Evolutionary conservation across 2,113 vertebrate genomes (phyloP).

Genomic region (Polypterus bichir): DNA sequence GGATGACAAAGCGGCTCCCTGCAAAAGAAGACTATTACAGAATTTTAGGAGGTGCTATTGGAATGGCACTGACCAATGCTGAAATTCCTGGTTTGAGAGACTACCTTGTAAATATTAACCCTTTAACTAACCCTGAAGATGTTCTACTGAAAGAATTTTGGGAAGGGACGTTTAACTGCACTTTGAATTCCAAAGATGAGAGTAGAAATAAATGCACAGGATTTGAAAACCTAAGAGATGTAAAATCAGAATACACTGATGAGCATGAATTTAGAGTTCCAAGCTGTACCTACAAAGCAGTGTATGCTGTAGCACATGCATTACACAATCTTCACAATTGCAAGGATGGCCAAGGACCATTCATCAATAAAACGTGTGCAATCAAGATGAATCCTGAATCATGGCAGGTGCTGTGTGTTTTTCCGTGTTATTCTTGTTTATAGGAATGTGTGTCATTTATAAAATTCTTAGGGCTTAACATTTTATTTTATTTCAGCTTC

Average conservation of each 20-base stretch:
- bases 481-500: constrained; percentile 16
- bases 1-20: constrained; percentile 5
- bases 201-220: constrained; percentile 2
- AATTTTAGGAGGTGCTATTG: constrained; percentile 9
- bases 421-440: neutral
- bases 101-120: constrained; percentile 3
- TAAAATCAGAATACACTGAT: constrained; percentile 9
- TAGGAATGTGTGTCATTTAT: too few species aligned
- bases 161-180: constrained; percentile 10
- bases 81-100: constrained; percentile 3
- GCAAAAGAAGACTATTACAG: neutral
- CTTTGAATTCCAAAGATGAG: neutral
- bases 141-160: constrained; percentile 5
- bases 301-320: constrained; percentile 15
- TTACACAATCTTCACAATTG: constrained; percentile 17
- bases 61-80: constrained; percentile 8
- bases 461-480: neutral
- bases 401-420: constrained; percentile 17
- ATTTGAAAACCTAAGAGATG: neutral
- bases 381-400: constrained; percentile 8
- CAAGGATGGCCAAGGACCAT: constrained; percentile 13
- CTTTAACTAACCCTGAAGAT: neutral
- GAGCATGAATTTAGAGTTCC: neutral
- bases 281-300: constrained; percentile 3
- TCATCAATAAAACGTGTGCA: constrained; percentile 18